Conservation (phyloP, 2,888 invertebrate species). For the Hedya salicella region DNA sequence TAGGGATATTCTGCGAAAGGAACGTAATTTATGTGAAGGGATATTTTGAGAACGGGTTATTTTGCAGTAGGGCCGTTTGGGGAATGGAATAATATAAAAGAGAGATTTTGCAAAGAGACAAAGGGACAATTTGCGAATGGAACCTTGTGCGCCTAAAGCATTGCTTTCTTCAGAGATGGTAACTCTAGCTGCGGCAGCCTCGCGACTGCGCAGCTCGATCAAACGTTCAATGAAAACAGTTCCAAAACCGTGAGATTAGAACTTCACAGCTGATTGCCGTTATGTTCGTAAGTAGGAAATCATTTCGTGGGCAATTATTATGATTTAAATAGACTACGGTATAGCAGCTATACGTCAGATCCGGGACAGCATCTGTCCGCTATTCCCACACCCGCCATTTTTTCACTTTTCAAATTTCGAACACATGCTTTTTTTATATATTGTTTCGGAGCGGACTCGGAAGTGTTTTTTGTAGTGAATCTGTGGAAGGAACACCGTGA, state of each 20-base stretch:
- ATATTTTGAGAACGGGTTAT: too few species aligned
- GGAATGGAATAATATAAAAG: too few species aligned
- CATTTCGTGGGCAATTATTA: conserved; percentile 4
- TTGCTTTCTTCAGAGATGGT: too few species aligned
- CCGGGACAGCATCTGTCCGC: conserved; percentile 69
- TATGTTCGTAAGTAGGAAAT: conserved; percentile 44
- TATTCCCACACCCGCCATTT: conserved; percentile 70
- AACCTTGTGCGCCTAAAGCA: too few species aligned
- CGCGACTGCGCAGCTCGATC: too few species aligned
- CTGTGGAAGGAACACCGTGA: not conserved
- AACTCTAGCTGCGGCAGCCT: too few species aligned
- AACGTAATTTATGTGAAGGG: too few species aligned
- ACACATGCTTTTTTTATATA: conserved; percentile 48
- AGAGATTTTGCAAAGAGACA: too few species aligned
- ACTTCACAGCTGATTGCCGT: conserved; percentile 53
- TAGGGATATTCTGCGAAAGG: too few species aligned
- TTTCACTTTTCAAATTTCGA: conserved; percentile 54
- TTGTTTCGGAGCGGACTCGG: conserved; percentile 47
- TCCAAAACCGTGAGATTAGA: conserved; percentile 5
- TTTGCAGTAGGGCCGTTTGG: too few species aligned
- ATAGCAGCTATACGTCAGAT: conserved; percentile 58
- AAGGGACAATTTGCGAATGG: too few species aligned
- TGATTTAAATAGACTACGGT: conserved; percentile 26
- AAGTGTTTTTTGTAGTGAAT: conserved; percentile 42
- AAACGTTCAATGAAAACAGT: not conserved